phyloP scores from a whole-genome alignment of 1,140 invertebrate genomes.

The Octopus bimaculoides region DNA sequence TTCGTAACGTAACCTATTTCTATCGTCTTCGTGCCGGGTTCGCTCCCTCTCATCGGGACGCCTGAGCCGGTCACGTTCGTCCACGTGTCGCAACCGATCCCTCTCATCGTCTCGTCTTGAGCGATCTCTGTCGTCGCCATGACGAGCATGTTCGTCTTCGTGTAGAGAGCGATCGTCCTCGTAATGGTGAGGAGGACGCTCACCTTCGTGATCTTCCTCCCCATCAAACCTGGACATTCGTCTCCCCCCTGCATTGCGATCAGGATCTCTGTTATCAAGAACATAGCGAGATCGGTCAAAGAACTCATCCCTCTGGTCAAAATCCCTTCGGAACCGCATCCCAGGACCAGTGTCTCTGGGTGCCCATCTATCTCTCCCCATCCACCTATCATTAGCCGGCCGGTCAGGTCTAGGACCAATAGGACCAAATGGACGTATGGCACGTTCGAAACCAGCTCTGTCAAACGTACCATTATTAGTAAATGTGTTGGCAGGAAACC shows the following conservation, averaged over 20 bases:
- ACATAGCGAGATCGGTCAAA: conserved; percentile 21
- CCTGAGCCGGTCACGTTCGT: conserved; percentile 14
- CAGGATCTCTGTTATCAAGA: conserved; percentile 15
- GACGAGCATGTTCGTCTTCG: conserved; percentile 19
- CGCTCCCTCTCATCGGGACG: neutral
- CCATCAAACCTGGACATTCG: conserved; percentile 17
- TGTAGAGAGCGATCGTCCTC: neutral
- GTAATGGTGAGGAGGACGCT: conserved; percentile 6
- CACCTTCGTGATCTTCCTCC: conserved; percentile 16
- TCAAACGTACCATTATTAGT: neutral
- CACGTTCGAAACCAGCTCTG: neutral
- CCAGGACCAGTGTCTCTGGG: neutral
- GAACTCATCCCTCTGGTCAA: conserved; percentile 13
- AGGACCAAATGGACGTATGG: conserved; percentile 12
- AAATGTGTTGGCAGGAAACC: neutral
- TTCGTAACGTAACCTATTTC: conserved; percentile 17
- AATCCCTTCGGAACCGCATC: neutral
- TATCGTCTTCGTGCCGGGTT: conserved; percentile 7
- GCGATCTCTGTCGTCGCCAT: conserved; percentile 21
- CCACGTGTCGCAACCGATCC: conserved; percentile 9
- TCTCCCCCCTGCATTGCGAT: conserved; percentile 12
- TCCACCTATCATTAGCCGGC: conserved; percentile 2
- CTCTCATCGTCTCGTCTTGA: conserved; percentile 14
- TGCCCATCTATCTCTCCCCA: conserved; percentile 3
- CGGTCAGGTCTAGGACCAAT: neutral